Base-by-base conservation (phyloP, 2,113 vertebrate species). In the Peromyscus leucopus region DNA sequence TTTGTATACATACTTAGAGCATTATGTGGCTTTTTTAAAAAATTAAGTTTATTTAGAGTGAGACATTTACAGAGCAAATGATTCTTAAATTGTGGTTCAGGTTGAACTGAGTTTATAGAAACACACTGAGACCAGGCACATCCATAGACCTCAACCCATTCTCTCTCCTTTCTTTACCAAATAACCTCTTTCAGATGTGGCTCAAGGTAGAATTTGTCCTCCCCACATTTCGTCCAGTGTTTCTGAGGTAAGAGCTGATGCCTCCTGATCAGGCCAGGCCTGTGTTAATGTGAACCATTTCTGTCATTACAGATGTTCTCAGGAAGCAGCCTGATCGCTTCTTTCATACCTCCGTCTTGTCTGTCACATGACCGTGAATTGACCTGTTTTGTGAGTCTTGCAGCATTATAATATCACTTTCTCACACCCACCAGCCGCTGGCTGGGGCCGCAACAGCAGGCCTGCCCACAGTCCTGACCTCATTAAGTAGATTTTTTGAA, bases 171-270 rank as follows among this genome's bases (percentile, higher is more conserved):
- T 97, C 99, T 99, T 98, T 99, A 99, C 91, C 98, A 99, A 94
- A 99, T 97, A 94, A 99, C 99, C 98, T 99, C 99, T 74, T 99
- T 98, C 95, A 99, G 98, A 95, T 99, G 99, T 0, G 99, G 99
- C 86, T 99, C 94, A 61, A 99, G 99, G 97, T 99, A 99, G 71
- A 0, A 95, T 6, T 98, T 76, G 97, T 99, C 99, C 99, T 99
- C 98, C 91, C 99, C 99, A n/a, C 98, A 99, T 98, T 99, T 99
- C 6, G 98, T 99, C 99, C 99, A 99, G 92, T 99, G 98, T 0
- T 99, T 98, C 97, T 99, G 99, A 0, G 99, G 99, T 94, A 99
- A 99, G 94, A 99, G 97, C 85, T 98, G 98, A 0, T 99, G 99
- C 87, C 98, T 99, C 99, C 99, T 97, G 80, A 98, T 98, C 59